Evolutionary conservation across 2,113 vertebrate genomes (phyloP).

Genomic region (Paradoxurus hermaphroditus): DNA sequence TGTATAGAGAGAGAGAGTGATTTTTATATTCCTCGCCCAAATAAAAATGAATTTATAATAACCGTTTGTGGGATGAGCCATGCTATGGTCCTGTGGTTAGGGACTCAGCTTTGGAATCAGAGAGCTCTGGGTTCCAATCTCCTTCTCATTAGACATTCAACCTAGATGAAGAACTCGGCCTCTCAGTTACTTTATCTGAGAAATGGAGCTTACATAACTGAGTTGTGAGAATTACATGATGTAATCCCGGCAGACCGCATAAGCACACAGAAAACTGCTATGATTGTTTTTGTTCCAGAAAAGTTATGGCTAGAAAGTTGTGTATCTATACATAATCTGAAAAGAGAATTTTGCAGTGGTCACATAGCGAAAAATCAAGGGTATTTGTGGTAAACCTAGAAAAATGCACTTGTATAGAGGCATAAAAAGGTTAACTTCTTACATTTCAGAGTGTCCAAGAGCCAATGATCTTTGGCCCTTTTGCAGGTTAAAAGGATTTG

Average conservation of each 20-base stretch:
- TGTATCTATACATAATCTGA: neutral
- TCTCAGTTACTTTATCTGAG: neutral
- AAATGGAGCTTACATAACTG: neutral
- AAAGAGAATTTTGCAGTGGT: neutral
- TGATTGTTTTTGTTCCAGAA: slow-evolving; percentile 2
- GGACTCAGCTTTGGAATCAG: neutral
- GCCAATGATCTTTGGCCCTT: neutral
- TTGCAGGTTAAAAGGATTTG: neutral
- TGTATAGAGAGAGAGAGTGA: no score
- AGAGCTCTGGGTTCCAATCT: neutral
- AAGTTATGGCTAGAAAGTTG: neutral
- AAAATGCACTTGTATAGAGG: neutral
- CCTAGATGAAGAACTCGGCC: neutral
- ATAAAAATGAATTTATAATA: neutral
- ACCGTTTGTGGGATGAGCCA: neutral
- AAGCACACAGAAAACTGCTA: neutral
- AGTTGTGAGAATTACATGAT: neutral
- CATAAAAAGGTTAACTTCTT: neutral
- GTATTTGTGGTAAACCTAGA: neutral
- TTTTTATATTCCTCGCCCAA: neutral
- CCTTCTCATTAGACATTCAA: neutral
- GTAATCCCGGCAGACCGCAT: neutral
- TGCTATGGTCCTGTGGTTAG: neutral
- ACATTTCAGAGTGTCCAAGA: neutral
- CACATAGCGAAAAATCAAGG: neutral